Percentiles rank a stretch among this genome's conserved stretches.
These are phyloP conservation scores for Hippasteria phrygiana DNA, from an alignment of 53 echinoderm and acorn worm genomes.

Conservation along the genomic window DNA sequence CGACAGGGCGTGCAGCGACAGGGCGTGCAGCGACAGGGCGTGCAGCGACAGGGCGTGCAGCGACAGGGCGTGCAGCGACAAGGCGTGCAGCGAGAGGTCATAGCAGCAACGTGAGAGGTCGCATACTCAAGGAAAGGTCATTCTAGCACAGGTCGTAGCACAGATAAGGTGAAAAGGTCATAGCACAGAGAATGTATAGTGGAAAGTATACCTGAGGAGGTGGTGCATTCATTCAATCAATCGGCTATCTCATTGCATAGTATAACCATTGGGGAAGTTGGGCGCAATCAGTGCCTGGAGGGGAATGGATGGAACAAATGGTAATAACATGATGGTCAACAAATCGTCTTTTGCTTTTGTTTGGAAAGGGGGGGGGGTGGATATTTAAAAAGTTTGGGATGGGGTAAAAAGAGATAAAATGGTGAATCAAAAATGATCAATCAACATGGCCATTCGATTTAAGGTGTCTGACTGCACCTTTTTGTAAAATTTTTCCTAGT, in stretches of 20 bases:
- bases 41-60: background rate
- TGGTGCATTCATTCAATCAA: constrained; percentile 68
- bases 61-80: background rate
- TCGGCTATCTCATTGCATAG: constrained; percentile 66
- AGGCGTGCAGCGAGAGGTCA: constrained; percentile 24
- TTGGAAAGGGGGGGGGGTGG: background rate
- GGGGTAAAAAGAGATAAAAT: background rate
- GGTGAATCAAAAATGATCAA: background rate
- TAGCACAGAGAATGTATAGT: constrained; percentile 36
- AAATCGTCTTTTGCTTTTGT: background rate
- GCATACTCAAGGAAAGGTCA: background rate
- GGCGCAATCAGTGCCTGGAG: constrained; percentile 64
- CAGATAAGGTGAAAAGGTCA: constrained; percentile 2
- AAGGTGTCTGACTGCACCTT: background rate
- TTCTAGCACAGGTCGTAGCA: background rate
- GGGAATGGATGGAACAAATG: constrained; percentile 36
- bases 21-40: no score
- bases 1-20: no score
- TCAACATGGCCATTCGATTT: background rate
- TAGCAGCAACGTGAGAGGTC: constrained; percentile 24
- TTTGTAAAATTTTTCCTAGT: background rate
- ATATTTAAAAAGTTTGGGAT: no score
- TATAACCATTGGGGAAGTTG: constrained; percentile 66
- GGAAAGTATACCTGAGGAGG: constrained; percentile 65
- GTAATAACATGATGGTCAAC: constrained; percentile 52